These are phyloP conservation scores for Blennius ocellaris DNA, from an alignment of 2,113 vertebrate species.

Conservation along the genomic window DNA sequence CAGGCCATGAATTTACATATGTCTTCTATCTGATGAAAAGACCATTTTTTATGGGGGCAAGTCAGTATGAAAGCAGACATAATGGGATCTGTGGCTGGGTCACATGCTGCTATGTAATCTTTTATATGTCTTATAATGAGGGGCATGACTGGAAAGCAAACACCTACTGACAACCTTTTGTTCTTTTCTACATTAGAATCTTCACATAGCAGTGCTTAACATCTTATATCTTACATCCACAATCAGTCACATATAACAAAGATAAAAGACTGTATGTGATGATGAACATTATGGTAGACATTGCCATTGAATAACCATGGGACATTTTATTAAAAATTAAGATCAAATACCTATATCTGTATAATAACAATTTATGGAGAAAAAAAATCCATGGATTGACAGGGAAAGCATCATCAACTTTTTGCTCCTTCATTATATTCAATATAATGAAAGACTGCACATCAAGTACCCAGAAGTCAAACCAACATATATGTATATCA, in stretches of 20 bases:
- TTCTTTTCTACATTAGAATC: not conserved
- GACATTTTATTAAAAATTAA: too few species aligned
- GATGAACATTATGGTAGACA: not conserved
- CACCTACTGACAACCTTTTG: not conserved
- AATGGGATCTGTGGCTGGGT: constrained; percentile 18
- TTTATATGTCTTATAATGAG: not conserved
- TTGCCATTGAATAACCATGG: not conserved
- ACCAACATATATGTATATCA: too few species aligned
- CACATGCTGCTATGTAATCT: not conserved
- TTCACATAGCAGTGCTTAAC: not conserved
- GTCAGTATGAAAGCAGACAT: constrained; percentile 6
- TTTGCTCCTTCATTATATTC: too few species aligned
- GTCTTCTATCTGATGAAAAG: constrained; percentile 18
- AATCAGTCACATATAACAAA: not conserved
- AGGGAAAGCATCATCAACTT: too few species aligned
- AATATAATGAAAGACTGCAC: too few species aligned
- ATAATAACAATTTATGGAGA: too few species aligned
- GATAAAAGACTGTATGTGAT: not conserved
- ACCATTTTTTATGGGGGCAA: not conserved
- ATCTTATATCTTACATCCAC: not conserved
- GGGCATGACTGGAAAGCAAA: not conserved
- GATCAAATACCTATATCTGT: too few species aligned
- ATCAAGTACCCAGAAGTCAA: too few species aligned
- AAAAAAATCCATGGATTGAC: too few species aligned
- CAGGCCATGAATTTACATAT: constrained; percentile 20